phyloP scores from a whole-genome alignment of 2,113 vertebrate genomes.

The Ictalurus punctatus region DNA sequence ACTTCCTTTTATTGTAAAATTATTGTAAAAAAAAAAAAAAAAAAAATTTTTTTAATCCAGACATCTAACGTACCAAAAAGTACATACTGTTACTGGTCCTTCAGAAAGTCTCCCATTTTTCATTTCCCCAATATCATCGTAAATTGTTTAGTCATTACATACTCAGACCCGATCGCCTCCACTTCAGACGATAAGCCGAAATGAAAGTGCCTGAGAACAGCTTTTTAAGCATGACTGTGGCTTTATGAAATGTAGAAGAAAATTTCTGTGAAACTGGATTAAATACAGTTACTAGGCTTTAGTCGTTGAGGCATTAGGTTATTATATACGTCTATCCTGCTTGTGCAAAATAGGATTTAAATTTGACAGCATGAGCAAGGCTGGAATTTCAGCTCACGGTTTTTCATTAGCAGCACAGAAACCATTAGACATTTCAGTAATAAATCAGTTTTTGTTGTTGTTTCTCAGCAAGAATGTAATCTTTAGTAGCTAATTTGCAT shows the following conservation, averaged over 20 bases:
- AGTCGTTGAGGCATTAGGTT: background rate
- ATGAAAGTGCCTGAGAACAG: background rate
- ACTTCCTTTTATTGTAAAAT: too few species aligned
- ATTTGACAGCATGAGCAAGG: background rate
- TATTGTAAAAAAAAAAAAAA: too few species aligned
- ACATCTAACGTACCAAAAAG: background rate
- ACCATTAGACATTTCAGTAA: background rate
- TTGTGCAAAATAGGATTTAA: background rate
- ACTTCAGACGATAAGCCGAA: background rate
- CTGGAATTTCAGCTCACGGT: background rate
- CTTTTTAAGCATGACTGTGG: background rate
- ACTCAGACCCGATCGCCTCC: background rate
- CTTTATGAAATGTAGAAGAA: background rate
- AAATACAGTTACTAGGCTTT: background rate
- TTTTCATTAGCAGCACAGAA: background rate
- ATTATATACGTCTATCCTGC: background rate
- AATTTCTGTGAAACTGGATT: background rate
- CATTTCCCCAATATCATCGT: background rate
- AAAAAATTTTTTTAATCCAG: background rate
- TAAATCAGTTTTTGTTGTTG: background rate
- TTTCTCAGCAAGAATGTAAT: background rate
- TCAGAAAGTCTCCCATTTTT: background rate
- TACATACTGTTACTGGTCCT: background rate
- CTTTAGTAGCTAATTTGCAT: background rate
- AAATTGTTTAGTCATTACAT: background rate